Evolutionary conservation across 2,888 invertebrate species (phyloP), one percentile per base, ranked within the genome.

Genomic region (Gymnocheta viridis): DNA sequence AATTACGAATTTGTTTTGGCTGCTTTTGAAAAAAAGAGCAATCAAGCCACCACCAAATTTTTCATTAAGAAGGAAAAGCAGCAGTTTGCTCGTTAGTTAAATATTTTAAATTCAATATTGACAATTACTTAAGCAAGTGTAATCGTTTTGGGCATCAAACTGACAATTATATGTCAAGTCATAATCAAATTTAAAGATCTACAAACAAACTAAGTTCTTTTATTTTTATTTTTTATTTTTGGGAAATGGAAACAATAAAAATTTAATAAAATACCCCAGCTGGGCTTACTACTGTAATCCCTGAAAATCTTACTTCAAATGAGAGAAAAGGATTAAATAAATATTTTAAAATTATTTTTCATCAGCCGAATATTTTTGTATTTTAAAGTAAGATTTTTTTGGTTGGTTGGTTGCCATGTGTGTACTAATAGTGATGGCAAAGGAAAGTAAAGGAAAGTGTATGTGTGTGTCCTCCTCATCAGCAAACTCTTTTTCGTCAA

Each of bases 51-150:
- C 49, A 58, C 24, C 41, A 47, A 27, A 7, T 47, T 24, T 47
- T 44, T 41, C 17, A 29, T n/a, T 3, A 54, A 51, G 12, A 1
- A 56, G 17, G 17, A 17, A 24, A 9, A 35, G 17, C n/a, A 58
- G 47, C 35, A 62, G 49, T 73, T 49, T 38, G 67, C 19, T 41
- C 29, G 69, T 58, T 47, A 78, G 81, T 76, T 60, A 47, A 78
- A 81, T 73, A 84, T 81, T 81, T 84, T 78, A 78, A 86, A 86
- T 86, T 86, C 87, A 87, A 87, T 87, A 87, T 87, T 87, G 88
- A 88, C 91, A 90, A 90, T 91, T 91, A 87, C 87, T 87, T 87
- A 87, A 82, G 85, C 86, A 85, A 85, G 85, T 86, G 86, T 76
- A 83, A 81, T 80, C 74, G 81, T 77, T 79, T 60, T 49, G 60